Percentiles rank a stretch among this genome's conserved stretches.
These are phyloP conservation scores for Nilaparvata lugens DNA, from an alignment of 1,140 invertebrate species.

Conservation along the genomic window DNA sequence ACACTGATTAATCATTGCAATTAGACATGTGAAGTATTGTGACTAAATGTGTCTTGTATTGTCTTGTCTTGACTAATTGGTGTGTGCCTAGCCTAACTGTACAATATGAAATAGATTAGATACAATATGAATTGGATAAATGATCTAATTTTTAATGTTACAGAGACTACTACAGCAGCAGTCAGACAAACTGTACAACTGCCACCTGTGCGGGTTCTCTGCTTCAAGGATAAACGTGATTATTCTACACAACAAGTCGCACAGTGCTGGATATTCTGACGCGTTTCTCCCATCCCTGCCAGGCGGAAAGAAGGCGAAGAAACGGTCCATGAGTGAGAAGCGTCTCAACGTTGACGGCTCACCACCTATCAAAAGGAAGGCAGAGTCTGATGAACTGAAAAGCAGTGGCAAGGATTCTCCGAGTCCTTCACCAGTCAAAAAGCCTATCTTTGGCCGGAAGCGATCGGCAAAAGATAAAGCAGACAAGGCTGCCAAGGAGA, in stretches of 20 bases:
- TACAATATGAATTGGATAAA: too few relatives aligned
- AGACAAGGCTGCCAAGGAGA: slow-evolving; percentile 9
- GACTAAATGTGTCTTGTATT: too few relatives aligned
- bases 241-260: slow-evolving; percentile 55
- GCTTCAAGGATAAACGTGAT: slow-evolving; percentile 56
- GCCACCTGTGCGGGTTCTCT: slow-evolving; percentile 51
- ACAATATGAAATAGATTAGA: too few relatives aligned
- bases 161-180: too few relatives aligned
- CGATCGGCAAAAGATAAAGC: slow-evolving; percentile 13
- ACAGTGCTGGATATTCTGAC: slow-evolving; percentile 37
- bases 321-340: not conserved
- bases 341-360: not conserved
- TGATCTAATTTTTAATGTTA: too few relatives aligned
- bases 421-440: slow-evolving; percentile 16
- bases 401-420: not conserved
- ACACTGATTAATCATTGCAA: too few relatives aligned
- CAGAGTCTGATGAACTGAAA: not conserved
- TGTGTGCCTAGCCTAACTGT: too few relatives aligned
- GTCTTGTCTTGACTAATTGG: too few relatives aligned
- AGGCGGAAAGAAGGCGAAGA: slow-evolving; percentile 32
- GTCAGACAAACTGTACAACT: slow-evolving; percentile 45
- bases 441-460: slow-evolving; percentile 13
- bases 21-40: too few relatives aligned
- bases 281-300: slow-evolving; percentile 37
- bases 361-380: slow-evolving; percentile 4